Percentiles rank a stretch among this genome's conserved stretches.
Evolutionary conservation across 2,888 invertebrate species (phyloP).

Genomic region (Polyploca ridens): DNA sequence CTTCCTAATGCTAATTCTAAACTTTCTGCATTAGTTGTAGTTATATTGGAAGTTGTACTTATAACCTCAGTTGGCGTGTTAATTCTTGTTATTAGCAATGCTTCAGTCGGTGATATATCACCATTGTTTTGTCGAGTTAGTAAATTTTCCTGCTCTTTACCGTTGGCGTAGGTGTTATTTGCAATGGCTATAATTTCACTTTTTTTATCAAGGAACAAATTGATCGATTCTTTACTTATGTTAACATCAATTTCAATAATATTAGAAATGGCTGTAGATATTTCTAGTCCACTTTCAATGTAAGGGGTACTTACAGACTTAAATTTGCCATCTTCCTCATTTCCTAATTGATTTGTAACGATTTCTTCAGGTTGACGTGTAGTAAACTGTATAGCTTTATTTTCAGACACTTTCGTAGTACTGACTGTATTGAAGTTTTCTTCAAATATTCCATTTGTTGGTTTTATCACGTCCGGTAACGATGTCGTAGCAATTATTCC

Average conservation of each 20-base stretch:
- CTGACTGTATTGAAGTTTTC: conserved; percentile 34
- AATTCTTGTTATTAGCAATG: neutral
- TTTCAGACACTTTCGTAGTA: conserved; percentile 27
- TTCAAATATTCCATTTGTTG: conserved; percentile 24
- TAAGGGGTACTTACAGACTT: neutral
- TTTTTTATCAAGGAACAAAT: neutral
- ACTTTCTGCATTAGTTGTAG: neutral
- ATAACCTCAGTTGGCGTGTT: neutral
- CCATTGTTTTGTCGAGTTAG: neutral
- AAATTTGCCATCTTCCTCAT: neutral
- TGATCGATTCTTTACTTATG: neutral
- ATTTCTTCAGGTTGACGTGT: neutral
- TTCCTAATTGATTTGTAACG: neutral
- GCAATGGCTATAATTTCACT: neutral
- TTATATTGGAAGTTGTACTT: neutral
- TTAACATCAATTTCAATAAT: neutral
- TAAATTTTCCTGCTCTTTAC: neutral
- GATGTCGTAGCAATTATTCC: conserved; percentile 24
- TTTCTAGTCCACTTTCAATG: neutral
- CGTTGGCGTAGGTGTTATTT: neutral
- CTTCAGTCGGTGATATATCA: neutral
- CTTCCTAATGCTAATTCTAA: no score
- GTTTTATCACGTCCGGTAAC: conserved; percentile 5
- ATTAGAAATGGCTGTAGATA: neutral
- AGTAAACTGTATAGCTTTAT: neutral